These are phyloP conservation scores for Nannobrachium achirus DNA, from an alignment of 2,113 vertebrate genomes.

Conservation along the genomic window DNA sequence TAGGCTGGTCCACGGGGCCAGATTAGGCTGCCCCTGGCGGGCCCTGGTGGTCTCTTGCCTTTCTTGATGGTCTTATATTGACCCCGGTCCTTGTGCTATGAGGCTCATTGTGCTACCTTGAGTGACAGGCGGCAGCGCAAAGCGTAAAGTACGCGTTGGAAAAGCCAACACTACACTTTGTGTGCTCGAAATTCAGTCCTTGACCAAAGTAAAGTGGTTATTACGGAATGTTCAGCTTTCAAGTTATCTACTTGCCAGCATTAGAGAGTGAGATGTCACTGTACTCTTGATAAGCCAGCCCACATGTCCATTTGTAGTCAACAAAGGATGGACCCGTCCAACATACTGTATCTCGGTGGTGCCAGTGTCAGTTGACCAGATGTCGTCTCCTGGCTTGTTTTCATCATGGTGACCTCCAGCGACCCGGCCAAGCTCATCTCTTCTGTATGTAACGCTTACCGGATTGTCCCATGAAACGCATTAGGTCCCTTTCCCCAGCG, in stretches of 20 bases:
- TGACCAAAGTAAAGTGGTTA: neutral
- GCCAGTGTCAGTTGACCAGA: constrained; percentile 3
- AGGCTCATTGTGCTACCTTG: constrained; percentile 66
- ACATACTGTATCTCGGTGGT: neutral
- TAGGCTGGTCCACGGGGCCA: constrained; percentile 63
- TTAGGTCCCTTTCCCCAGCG: constrained; percentile 47
- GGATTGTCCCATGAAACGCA: constrained; percentile 65
- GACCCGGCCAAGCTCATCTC: neutral
- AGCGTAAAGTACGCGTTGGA: constrained; percentile 32
- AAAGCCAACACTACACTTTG: constrained; percentile 22
- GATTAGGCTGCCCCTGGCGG: constrained; percentile 71
- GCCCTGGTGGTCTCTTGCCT: constrained; percentile 59
- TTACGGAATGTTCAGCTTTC: neutral
- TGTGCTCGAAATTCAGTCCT: neutral
- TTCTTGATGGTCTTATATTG: constrained; percentile 74
- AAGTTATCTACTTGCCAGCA: neutral
- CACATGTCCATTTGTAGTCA: too few species aligned
- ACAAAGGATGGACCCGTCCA: too few species aligned
- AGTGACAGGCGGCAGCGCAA: constrained; percentile 70
- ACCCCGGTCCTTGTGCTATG: constrained; percentile 44
- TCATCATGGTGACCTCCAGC: constrained; percentile 16
- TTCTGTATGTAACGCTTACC: constrained; percentile 10
- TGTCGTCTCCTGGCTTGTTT: constrained; percentile 4
- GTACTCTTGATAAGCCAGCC: too few species aligned
- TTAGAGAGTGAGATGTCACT: too few species aligned